Evolutionary conservation across 2,888 invertebrate genomes (phyloP).

Genomic region (Pyrocoelia pectoralis): DNA sequence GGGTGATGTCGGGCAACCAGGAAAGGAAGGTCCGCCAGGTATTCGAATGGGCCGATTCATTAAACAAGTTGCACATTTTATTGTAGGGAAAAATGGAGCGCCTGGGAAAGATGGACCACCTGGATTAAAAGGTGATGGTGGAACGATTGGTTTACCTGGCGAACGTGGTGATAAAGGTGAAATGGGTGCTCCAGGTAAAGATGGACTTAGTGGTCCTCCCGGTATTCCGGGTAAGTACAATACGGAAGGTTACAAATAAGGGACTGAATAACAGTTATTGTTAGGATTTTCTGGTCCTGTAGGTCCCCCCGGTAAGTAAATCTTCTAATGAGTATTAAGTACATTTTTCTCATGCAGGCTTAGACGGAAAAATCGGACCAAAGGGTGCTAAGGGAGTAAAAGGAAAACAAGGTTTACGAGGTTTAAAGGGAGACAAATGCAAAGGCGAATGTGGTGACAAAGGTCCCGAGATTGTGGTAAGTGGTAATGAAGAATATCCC

Average conservation of each 20-base stretch:
- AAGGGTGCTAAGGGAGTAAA: not conserved
- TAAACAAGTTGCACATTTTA: not conserved
- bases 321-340: not conserved
- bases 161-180: not conserved
- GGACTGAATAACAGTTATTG: not conserved
- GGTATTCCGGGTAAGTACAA: not conserved
- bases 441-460: too few species aligned
- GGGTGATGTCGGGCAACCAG: not conserved
- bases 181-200: not conserved
- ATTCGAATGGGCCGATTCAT: not conserved
- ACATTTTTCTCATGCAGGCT: not conserved
- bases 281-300: not conserved
- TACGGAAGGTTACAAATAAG: too few species aligned
- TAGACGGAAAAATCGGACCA: not conserved
- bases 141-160: not conserved
- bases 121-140: not conserved
- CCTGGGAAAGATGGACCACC: not conserved
- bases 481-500: not conserved
- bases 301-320: not conserved
- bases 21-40: not conserved
- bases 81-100: not conserved
- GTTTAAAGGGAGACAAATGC: not conserved
- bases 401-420: not conserved
- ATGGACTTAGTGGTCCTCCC: not conserved
- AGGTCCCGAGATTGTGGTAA: too few species aligned